A percentile compares a stretch with the other conserved stretches of the same genome.
Evolutionary conservation across 2,888 invertebrate species (phyloP).

Genomic region (Dione vanillae): DNA sequence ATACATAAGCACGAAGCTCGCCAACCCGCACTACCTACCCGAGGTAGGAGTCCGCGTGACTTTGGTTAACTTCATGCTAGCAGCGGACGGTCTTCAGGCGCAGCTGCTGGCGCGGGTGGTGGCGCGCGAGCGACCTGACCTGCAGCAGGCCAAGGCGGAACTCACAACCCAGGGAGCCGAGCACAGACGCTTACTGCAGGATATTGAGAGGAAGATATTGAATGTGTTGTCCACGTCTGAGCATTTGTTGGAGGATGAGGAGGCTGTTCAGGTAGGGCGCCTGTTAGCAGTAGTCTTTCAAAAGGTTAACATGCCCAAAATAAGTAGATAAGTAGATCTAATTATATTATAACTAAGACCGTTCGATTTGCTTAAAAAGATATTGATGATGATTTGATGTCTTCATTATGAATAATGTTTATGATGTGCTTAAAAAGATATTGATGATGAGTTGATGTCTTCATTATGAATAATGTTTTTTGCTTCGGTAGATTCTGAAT

Average conservation of each 20-base stretch:
- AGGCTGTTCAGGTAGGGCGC: constrained; percentile 88
- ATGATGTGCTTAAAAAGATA: too few relatives aligned
- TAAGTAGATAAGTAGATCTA: too few relatives aligned
- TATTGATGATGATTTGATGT: too few relatives aligned
- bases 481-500: constrained; percentile 87
- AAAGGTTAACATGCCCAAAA: not conserved
- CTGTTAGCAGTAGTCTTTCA: not conserved
- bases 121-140: constrained; percentile 94
- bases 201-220: constrained; percentile 96
- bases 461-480: not conserved
- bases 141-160: constrained; percentile 95
- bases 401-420: too few relatives aligned
- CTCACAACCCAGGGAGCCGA: constrained; percentile 95
- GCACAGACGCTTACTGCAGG: constrained; percentile 91
- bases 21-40: constrained; percentile 97
- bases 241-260: constrained; percentile 92
- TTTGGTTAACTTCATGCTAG: constrained; percentile 96
- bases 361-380: too few relatives aligned
- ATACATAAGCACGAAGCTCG: constrained; percentile 96
- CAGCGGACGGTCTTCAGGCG: constrained; percentile 93
- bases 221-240: constrained; percentile 81
- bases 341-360: too few relatives aligned
- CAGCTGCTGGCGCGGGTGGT: constrained; percentile 95
- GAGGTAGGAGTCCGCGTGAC: constrained; percentile 97
- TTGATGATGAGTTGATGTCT: too few relatives aligned